A percentile compares a stretch with the other conserved stretches of the same genome.
phyloP scores from a whole-genome alignment of 2,797 vertebrate species.

The Onychomys torridus region DNA sequence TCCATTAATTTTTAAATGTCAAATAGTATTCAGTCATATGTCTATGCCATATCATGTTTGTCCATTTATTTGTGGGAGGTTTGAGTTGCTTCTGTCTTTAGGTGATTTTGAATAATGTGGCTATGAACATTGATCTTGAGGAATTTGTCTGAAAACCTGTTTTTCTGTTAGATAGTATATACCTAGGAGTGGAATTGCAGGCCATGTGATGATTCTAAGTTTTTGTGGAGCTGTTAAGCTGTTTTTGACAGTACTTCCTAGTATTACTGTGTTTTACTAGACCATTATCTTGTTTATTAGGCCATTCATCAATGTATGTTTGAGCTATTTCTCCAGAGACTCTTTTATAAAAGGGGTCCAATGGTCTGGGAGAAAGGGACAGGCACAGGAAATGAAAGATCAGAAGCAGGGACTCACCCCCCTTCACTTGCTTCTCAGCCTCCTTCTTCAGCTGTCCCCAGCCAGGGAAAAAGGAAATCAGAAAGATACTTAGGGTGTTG shows the following conservation, averaged over 20 bases:
- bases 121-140: neutral
- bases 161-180: neutral
- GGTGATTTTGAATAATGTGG: neutral
- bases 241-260: neutral
- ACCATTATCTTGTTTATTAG: constrained; percentile 4
- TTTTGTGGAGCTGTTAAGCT: neutral
- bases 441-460: neutral
- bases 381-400: neutral
- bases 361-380: neutral
- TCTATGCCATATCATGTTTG: neutral
- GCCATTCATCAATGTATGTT: neutral
- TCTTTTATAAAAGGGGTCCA: neutral
- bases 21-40: neutral
- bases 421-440: neutral
- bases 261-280: neutral
- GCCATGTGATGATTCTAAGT: neutral
- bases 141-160: neutral
- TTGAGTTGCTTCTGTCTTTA: constrained; percentile 13
- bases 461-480: neutral
- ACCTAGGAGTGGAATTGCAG: neutral
- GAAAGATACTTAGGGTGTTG: neutral
- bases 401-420: neutral
- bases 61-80: neutral
- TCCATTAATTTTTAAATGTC: constrained; percentile 4
- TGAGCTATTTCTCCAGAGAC: neutral